phyloP scores from a whole-genome alignment of 2,797 vertebrate species.

The Sylvia borin region DNA sequence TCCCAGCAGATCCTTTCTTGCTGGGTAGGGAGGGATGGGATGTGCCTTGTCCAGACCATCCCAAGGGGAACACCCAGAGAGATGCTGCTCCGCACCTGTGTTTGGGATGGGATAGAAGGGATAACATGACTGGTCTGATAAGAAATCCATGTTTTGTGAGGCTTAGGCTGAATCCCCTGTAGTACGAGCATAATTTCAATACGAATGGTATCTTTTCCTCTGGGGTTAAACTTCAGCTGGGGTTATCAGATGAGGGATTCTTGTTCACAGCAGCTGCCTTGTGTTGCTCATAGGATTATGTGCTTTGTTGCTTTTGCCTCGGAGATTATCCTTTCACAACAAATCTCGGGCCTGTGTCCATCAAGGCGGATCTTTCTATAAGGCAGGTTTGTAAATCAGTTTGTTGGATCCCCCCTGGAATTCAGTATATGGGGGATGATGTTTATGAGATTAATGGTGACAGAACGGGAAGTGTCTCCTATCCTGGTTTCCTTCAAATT shows the following conservation, averaged over 20 bases:
- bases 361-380: background rate
- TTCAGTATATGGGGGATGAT: background rate
- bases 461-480: background rate
- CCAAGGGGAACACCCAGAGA: background rate
- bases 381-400: background rate
- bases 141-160: background rate
- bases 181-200: background rate
- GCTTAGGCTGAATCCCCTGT: background rate
- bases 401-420: background rate
- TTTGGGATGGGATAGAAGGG: background rate
- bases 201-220: background rate
- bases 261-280: background rate
- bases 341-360: background rate
- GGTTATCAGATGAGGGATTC: background rate
- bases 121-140: background rate
- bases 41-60: background rate
- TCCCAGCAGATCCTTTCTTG: background rate
- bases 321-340: background rate
- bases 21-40: background rate
- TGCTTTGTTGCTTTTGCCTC: background rate
- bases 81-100: background rate
- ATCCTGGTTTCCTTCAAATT: background rate
- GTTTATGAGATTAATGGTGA: background rate
- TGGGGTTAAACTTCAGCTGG: background rate
- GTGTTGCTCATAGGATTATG: background rate